Evolutionary conservation across 2,113 vertebrate species (phyloP), one percentile per base, ranked within the genome.

Genomic region (Probosciger aterrimus): DNA sequence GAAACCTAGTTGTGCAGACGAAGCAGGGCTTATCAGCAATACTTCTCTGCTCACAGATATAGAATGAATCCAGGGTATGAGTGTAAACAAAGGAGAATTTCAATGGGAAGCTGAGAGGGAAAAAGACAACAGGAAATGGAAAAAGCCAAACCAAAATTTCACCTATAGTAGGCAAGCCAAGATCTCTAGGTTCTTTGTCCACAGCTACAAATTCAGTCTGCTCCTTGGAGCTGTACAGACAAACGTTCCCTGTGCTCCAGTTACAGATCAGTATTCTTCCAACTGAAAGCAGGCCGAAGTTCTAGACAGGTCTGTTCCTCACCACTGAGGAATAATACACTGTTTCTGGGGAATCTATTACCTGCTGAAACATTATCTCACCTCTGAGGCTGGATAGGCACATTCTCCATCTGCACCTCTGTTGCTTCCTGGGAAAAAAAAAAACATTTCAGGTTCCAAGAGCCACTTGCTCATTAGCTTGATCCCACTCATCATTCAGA

Each of bases 401-500:
- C 9, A 15, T 52, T 86, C 7, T 49, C 18, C 17, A 18, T n/a
- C 47, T 80, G 18, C 14, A 80, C 11, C 1, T 7, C 25, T 35
- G 8, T 7, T 50, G 19, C 7, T 76, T 79, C 16, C 52, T 28
- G 11, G 3, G 25, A 19, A 33, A 10, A 10, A 88, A 86, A 57
- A 70, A 22, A 14, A 30, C 7, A 25, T 59, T 71, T n/a, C n/a
- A 64, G 17, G 11, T 65, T 65, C 60, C 49, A 65, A 71, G 27
- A 81, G 4, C 4, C 10, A 4, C 10, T n/a, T 28, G 4, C 44
- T 11, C 15, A 28, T 74, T 64, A 53, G 15, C 52, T 75, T 44
- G 33, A 60, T 69, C 11, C 4, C 52, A 64, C 12, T 67, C 64
- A 27, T 11, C 17, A 23, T 11, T 68, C 0, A 0, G 18, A 33